Evolutionary conservation across 2,113 vertebrate genomes (phyloP).

Genomic region (Rhabdornis inornatus): DNA sequence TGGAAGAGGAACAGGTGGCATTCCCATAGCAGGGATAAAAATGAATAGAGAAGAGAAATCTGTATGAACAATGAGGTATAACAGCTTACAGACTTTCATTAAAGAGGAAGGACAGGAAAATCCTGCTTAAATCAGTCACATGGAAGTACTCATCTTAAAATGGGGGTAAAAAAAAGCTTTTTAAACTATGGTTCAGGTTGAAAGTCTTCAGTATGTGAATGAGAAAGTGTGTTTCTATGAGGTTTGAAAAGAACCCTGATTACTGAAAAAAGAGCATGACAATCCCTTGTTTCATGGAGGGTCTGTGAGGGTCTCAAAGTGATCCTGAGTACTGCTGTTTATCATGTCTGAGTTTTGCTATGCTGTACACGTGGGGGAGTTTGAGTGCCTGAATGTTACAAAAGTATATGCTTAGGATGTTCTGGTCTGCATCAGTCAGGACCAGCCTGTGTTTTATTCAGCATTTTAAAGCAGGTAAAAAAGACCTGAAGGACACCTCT

Average conservation of each 20-base stretch:
- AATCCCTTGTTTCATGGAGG: not conserved
- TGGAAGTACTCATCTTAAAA: not conserved
- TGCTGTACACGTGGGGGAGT: not conserved
- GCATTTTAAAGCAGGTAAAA: not conserved
- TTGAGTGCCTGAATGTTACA: not conserved
- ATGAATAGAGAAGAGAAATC: not conserved
- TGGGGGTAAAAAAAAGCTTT: not conserved
- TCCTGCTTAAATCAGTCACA: not conserved
- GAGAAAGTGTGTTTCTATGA: not conserved
- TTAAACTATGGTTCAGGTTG: not conserved
- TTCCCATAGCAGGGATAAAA: slow-evolving; percentile 18
- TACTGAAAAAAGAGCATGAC: not conserved
- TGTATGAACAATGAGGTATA: not conserved
- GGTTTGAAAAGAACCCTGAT: not conserved
- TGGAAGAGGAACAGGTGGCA: not conserved
- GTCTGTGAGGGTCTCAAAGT: not conserved
- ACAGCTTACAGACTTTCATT: not conserved
- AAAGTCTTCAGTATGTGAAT: not conserved
- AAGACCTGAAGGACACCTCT: not conserved
- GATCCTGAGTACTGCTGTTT: not conserved
- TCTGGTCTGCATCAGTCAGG: not conserved
- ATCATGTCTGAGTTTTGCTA: not conserved
- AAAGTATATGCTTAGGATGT: not conserved
- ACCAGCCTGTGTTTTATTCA: not conserved
- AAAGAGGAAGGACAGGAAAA: not conserved